Conservation (phyloP, 2,888 invertebrate genomes). For the Acrobasis consociella region DNA sequence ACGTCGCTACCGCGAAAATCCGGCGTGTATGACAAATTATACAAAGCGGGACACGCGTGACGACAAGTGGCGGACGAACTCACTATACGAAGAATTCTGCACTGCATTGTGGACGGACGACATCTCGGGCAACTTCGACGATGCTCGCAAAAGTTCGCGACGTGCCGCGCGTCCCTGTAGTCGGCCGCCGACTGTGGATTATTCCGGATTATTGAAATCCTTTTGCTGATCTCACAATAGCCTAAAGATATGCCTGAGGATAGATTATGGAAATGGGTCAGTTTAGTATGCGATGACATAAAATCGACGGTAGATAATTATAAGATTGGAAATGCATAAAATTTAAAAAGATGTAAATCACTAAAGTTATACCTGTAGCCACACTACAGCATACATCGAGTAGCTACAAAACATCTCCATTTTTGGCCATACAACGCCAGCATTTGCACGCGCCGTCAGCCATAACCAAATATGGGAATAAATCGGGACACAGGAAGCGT, state of each 20-base stretch:
- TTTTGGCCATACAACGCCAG: too few species aligned
- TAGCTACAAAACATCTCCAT: too few species aligned
- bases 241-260: slow-evolving; percentile 32
- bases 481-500: too few species aligned
- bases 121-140: slow-evolving; percentile 42
- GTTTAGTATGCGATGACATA: slow-evolving; percentile 33
- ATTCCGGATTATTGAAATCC: slow-evolving; percentile 45
- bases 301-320: background rate
- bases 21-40: slow-evolving; percentile 22
- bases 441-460: too few species aligned
- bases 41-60: slow-evolving; percentile 29
- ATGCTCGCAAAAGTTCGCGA: slow-evolving; percentile 47
- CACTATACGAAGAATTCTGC: slow-evolving; percentile 31
- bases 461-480: too few species aligned
- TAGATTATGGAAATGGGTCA: slow-evolving; percentile 35
- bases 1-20: too few species aligned
- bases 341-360: too few species aligned
- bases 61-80: slow-evolving; percentile 30
- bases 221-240: slow-evolving; percentile 46
- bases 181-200: slow-evolving; percentile 23
- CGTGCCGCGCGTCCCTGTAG: slow-evolving; percentile 46
- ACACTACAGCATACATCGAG: too few species aligned
- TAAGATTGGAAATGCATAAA: too few species aligned
- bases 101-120: slow-evolving; percentile 35
- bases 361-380: too few species aligned